phyloP scores from a whole-genome alignment of 2,888 invertebrate species.

The Sympetrum striolatum region DNA sequence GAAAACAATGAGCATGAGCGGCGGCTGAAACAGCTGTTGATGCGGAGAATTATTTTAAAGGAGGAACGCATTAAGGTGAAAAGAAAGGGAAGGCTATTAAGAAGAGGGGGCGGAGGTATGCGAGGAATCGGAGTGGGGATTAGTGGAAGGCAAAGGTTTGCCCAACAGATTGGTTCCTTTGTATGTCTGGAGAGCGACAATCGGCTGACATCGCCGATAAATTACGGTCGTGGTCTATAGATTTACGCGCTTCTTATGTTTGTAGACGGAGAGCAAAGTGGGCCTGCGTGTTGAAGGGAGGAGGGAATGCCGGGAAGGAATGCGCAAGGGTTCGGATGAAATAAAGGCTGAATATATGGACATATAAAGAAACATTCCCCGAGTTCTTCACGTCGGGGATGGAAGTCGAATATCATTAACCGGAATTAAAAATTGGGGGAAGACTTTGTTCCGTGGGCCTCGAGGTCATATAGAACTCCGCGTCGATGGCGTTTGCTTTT shows the following conservation, averaged over 20 bases:
- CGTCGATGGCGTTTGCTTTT: too few species aligned
- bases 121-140: background rate
- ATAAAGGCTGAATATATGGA: background rate
- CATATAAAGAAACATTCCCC: background rate
- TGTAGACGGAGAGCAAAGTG: slow-evolving; percentile 37
- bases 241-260: slow-evolving; percentile 35
- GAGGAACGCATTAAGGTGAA: background rate
- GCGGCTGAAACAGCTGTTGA: background rate
- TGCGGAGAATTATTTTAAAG: background rate
- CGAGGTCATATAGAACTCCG: too few species aligned
- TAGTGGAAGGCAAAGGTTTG: slow-evolving; percentile 37
- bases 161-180: slow-evolving; percentile 42
- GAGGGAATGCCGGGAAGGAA: background rate
- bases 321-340: background rate
- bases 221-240: slow-evolving; percentile 38
- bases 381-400: too few species aligned
- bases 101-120: background rate
- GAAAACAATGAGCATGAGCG: background rate
- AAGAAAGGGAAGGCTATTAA: slow-evolving; percentile 10
- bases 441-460: too few species aligned
- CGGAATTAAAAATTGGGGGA: too few species aligned
- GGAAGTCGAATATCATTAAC: too few species aligned
- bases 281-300: background rate
- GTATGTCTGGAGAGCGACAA: slow-evolving; percentile 31
- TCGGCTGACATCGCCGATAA: slow-evolving; percentile 38